A percentile compares a stretch with the other conserved stretches of the same genome.
These are phyloP conservation scores for Otolemur crassicaudatus DNA, from an alignment of 2,797 vertebrate genomes.

Conservation along the genomic window DNA sequence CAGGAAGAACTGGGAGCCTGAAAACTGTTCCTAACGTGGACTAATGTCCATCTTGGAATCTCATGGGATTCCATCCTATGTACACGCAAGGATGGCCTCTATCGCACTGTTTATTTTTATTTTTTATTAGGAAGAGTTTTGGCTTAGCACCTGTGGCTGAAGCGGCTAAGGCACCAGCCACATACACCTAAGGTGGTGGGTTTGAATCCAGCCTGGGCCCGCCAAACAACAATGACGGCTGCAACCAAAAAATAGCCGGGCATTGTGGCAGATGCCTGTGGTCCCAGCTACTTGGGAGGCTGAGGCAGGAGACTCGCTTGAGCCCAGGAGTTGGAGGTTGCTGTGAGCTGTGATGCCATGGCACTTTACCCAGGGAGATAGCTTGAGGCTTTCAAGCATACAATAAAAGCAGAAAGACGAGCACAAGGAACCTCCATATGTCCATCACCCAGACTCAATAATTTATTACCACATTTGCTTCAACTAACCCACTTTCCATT, in stretches of 20 bases:
- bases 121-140: slow-evolving; percentile 34
- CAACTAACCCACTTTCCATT: neutral
- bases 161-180: too few species aligned
- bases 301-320: too few species aligned
- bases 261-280: too few species aligned
- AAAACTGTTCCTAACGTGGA: slow-evolving; percentile 38
- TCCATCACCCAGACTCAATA: neutral
- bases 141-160: too few species aligned
- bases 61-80: neutral
- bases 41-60: neutral
- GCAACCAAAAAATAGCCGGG: too few species aligned
- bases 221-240: too few species aligned
- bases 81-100: neutral
- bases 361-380: too few species aligned
- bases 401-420: neutral
- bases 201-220: too few species aligned
- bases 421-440: neutral
- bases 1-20: neutral
- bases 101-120: neutral
- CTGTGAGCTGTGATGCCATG: too few species aligned
- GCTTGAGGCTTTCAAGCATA: neutral
- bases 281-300: too few species aligned
- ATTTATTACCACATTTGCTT: slow-evolving; percentile 20
- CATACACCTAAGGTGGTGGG: too few species aligned
- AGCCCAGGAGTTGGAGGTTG: too few species aligned